Base-by-base conservation (phyloP, 2,888 invertebrate genomes). In the Rhingia rostrata region DNA sequence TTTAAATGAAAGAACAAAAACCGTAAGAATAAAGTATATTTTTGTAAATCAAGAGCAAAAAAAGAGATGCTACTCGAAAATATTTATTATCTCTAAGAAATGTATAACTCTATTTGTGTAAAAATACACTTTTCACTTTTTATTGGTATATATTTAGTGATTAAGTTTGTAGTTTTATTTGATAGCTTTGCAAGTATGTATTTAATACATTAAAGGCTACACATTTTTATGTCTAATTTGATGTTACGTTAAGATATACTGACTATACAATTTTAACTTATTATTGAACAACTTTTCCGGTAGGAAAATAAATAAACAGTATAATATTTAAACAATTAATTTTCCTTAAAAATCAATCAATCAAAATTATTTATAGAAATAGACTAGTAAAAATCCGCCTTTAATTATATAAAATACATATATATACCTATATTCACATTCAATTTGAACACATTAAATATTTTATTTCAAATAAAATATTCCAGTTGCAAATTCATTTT, bases 381-480 rank as follows among this genome's bases (percentile, higher is more conserved):
- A 53, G 35, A 67, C 33, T 63, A 74, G 63, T 61, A 58, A 41
- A 67, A 67, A 74, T 63, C 49, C 32, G 61, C 73, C 66, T 67
- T 66, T 43, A 37, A 37, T 33, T 33, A 51, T 12, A 58, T 58
- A 39, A 43, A 72, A 37, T n/a, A 75, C n/a, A 51, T 12, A 58
- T 58, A 32, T 51, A 72, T 45, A 22, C 66, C 12, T 78, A 63
- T 78, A 74, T 69, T 58, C 43, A 67, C 61, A 69, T 74, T 51
- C 53, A 67, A 53, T 54, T 61, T n/a, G 56, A 74, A 63, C 51
- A 35, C 54, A 54, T 2, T 70, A 66, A 51, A 47, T 72, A 51
- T 79, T 67, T 80, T 51, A 66, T 75, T 75, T 66, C 9, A 66
- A 75, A 75, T 75, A 66, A 60, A 75, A 66, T 75, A 66, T 43